Evolutionary conservation across 2,888 invertebrate species (phyloP), one percentile per base, ranked within the genome.

Genomic region (Ptilodon capucinus): DNA sequence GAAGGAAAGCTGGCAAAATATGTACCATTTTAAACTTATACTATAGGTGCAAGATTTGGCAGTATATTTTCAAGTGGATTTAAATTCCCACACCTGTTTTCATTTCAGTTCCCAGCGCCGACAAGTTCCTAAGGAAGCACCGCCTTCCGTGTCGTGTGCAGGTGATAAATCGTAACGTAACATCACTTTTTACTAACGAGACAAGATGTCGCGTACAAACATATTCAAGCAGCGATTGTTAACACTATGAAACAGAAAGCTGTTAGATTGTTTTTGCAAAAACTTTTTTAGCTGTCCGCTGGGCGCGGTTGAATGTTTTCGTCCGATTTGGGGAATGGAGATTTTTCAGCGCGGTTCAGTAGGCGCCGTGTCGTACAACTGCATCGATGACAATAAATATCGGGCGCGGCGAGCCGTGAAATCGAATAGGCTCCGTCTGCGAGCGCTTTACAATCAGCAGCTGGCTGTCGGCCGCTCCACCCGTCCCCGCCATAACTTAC

Each of bases 371-470:
- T 88, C 89, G 87, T 88, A 85, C 87, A 84, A 88, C 84, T 89
- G 87, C 86, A 88, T 86, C 89, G 90, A 89, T 90, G 90, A 90
- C 88, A 90, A 90, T 91, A 91, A 91, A 91, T 90, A 90, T 88
- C 86, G 82, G 74, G 73, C 76, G 90, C 89, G 87, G 78, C 87
- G 87, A 90, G 90, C 87, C 91, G 85, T 91, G 90, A 90, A 91
- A 91, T 91, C 90, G 90, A 91, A 91, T 90, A 90, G 90, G 90
- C 90, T 88, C 83, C 89, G 87, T 86, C 87, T 89, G 88, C 86
- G 89, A 88, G 83, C 85, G 86, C 84, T 89, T 89, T 88, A 90
- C 90, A 90, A 90, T 90, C 90, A 90, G 86, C 89, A 84, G 86
- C 76, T 79, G 83, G 78, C 83, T 82, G 86, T 86, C 87, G 85